Conservation (phyloP, 2,113 vertebrate genomes). For the Himantopus leucocephalus region DNA sequence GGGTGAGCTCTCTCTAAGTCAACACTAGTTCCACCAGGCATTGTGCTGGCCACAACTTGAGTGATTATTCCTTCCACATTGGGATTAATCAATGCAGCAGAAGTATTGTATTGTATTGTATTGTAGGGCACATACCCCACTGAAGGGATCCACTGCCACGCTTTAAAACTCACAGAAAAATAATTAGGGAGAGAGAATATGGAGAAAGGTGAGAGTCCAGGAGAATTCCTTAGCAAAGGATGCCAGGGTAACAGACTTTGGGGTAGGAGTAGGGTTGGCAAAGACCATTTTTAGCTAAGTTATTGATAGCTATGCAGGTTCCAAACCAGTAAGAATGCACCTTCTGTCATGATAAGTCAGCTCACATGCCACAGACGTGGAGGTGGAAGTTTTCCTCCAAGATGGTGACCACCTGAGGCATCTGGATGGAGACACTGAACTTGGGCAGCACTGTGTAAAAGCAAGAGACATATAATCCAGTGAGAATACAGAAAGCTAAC, state of each 20-base stretch:
- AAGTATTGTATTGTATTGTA: background rate
- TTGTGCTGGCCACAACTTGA: background rate
- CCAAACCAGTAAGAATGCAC: background rate
- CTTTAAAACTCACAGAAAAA: background rate
- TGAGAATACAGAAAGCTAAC: background rate
- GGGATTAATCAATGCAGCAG: background rate
- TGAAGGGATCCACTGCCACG: background rate
- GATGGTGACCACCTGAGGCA: slow-evolving; percentile 32
- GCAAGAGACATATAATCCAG: background rate
- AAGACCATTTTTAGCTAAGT: background rate
- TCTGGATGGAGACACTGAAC: slow-evolving; percentile 55
- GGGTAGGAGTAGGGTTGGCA: background rate
- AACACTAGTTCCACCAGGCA: background rate
- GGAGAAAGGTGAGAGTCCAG: background rate
- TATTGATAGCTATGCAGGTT: background rate
- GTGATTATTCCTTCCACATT: background rate
- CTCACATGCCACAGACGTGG: slow-evolving; percentile 55
- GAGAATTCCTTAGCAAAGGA: background rate
- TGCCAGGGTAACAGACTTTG: background rate
- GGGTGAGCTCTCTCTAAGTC: background rate
- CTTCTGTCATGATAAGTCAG: background rate
- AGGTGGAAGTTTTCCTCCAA: slow-evolving; percentile 27
- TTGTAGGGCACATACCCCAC: background rate
- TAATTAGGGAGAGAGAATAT: background rate
- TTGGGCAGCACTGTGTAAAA: slow-evolving; percentile 47